phyloP scores from a whole-genome alignment of 1,140 invertebrate species.

The Brevipalpus yothersi region DNA sequence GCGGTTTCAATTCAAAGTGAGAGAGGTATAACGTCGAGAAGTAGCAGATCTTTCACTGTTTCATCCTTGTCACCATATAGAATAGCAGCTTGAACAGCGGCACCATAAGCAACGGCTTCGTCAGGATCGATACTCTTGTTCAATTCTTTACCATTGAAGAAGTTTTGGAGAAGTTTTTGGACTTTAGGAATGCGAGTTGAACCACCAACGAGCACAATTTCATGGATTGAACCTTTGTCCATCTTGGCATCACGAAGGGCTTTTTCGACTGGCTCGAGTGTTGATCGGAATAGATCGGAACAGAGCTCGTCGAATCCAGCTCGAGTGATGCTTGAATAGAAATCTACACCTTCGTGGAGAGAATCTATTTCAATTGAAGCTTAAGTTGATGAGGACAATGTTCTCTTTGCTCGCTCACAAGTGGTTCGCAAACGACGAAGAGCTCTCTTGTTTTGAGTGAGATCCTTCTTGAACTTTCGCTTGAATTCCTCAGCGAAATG shows the following conservation, averaged over 20 bases:
- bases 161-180: constrained; percentile 48
- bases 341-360: constrained; percentile 91
- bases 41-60: constrained; percentile 61
- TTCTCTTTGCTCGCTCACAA: constrained; percentile 92
- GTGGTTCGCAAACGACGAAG: constrained; percentile 88
- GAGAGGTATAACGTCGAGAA: constrained; percentile 78
- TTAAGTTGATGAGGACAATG: constrained; percentile 78
- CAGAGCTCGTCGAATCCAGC: constrained; percentile 87
- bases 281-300: constrained; percentile 45
- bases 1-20: constrained; percentile 91
- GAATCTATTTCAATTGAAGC: constrained; percentile 97
- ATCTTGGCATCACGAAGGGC: constrained; percentile 21
- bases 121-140: constrained; percentile 89
- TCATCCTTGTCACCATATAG: constrained; percentile 81
- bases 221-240: constrained; percentile 40
- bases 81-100: constrained; percentile 50
- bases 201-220: constrained; percentile 88
- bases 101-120: constrained; percentile 57
- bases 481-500: constrained; percentile 97
- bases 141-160: constrained; percentile 76
- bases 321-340: constrained; percentile 89
- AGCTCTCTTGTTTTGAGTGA: constrained; percentile 73
- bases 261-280: constrained; percentile 19
- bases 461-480: constrained; percentile 96
- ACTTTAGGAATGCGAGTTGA: constrained; percentile 95